Conservation (phyloP, 2,113 vertebrate species). For the Cacatua alba region DNA sequence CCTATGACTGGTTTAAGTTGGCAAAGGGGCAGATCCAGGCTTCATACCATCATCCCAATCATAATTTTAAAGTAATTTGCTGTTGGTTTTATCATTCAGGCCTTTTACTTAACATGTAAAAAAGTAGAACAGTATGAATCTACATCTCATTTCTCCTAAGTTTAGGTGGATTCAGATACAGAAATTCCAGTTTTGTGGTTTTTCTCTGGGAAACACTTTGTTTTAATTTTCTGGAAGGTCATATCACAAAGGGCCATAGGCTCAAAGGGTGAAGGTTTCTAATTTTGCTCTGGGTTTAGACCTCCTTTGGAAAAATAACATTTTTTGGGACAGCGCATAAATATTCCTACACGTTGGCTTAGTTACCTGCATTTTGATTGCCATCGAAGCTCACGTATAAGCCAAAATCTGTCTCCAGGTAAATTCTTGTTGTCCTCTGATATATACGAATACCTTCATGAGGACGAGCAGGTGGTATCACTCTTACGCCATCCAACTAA, state of each 20-base stretch:
- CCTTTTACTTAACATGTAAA: not conserved
- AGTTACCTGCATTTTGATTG: slow-evolving; percentile 76
- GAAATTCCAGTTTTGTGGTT: not conserved
- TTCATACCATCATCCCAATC: not conserved
- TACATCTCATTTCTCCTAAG: not conserved
- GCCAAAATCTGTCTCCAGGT: slow-evolving; percentile 86
- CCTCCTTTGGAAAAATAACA: not conserved
- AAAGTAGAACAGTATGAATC: not conserved
- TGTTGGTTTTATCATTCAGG: not conserved
- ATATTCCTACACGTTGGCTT: not conserved
- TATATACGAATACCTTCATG: slow-evolving; percentile 76
- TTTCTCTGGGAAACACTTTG: not conserved
- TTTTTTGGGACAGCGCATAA: not conserved
- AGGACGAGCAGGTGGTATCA: slow-evolving; percentile 67
- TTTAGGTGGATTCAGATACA: not conserved
- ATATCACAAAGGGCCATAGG: not conserved
- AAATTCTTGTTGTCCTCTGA: slow-evolving; percentile 68
- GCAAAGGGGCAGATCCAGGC: not conserved
- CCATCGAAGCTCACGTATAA: slow-evolving; percentile 80
- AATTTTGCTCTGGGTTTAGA: not conserved
- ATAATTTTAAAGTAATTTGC: not conserved
- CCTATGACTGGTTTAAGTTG: not conserved
- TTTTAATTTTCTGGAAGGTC: not conserved
- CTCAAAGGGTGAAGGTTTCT: not conserved
- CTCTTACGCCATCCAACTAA: slow-evolving; percentile 79